These are phyloP conservation scores for Lagria hirta DNA, from an alignment of 2,888 invertebrate species.

Conservation along the genomic window DNA sequence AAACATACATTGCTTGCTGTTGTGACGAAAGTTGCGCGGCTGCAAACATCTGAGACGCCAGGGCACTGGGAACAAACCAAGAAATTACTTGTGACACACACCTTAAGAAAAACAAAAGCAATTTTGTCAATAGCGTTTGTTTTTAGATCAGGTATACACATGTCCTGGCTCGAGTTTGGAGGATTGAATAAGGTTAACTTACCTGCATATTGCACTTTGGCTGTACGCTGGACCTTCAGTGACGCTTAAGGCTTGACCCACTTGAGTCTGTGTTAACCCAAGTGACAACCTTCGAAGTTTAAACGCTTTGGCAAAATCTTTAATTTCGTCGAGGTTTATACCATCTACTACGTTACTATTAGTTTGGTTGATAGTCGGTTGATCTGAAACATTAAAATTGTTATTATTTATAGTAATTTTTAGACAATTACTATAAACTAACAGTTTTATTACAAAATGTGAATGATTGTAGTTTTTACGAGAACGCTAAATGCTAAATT, in stretches of 20 bases:
- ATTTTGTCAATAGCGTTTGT: slow-evolving; percentile 6
- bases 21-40: slow-evolving; percentile 88
- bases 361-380: slow-evolving; percentile 91
- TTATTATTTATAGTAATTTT: neutral
- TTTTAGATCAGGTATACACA: slow-evolving; percentile 24
- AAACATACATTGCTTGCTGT: slow-evolving; percentile 91
- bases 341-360: slow-evolving; percentile 95
- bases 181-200: slow-evolving; percentile 42
- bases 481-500: too few relatives aligned
- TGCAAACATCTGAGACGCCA: slow-evolving; percentile 95
- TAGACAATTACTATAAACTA: neutral
- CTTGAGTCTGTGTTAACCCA: slow-evolving; percentile 95
- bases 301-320: slow-evolving; percentile 97
- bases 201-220: slow-evolving; percentile 99
- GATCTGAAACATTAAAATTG: slow-evolving; percentile 61
- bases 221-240: slow-evolving; percentile 98
- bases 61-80: slow-evolving; percentile 83
- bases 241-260: slow-evolving; percentile 93
- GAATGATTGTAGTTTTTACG: too few relatives aligned
- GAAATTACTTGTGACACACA: slow-evolving; percentile 42
- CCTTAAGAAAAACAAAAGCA: slow-evolving; percentile 24
- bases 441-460: too few relatives aligned
- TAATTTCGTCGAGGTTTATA: slow-evolving; percentile 95
- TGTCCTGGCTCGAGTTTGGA: slow-evolving; percentile 29
- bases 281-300: slow-evolving; percentile 90